Conservation (phyloP, 2,888 invertebrate genomes). For the Drosophila anomalata region DNA sequence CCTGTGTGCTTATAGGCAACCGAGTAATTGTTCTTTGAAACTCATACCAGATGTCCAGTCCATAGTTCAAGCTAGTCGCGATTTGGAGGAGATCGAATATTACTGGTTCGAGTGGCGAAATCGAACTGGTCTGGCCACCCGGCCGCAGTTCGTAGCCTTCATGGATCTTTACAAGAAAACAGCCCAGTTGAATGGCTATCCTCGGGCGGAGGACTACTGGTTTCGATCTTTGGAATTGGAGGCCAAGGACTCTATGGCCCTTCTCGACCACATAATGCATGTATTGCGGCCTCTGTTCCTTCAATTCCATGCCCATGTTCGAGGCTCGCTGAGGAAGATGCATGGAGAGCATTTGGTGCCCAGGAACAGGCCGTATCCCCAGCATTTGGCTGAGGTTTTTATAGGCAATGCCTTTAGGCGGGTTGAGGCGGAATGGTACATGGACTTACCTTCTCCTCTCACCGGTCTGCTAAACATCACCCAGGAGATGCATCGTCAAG, state of each 20-base stretch:
- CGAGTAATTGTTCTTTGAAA: constrained; percentile 87
- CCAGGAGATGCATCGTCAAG: constrained; percentile 88
- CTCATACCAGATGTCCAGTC: constrained; percentile 87
- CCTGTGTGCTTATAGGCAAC: constrained; percentile 88
- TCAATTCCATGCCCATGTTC: constrained; percentile 82
- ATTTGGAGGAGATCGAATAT: constrained; percentile 79
- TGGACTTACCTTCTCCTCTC: constrained; percentile 87
- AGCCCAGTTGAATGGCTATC: constrained; percentile 75
- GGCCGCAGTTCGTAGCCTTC: constrained; percentile 71
- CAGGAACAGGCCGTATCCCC: constrained; percentile 74
- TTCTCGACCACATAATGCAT: constrained; percentile 71
- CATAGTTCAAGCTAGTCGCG: constrained; percentile 67
- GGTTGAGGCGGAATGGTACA: constrained; percentile 85
- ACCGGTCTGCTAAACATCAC: constrained; percentile 89
- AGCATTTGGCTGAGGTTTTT: constrained; percentile 81
- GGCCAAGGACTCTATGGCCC: constrained; percentile 65
- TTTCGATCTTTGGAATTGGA: constrained; percentile 87
- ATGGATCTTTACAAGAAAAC: constrained; percentile 80
- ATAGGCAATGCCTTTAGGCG: constrained; percentile 84
- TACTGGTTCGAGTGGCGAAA: constrained; percentile 82
- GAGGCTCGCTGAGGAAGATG: constrained; percentile 70
- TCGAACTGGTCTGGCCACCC: constrained; percentile 68
- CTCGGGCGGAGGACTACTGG: constrained; percentile 87
- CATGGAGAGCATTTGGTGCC: constrained; percentile 72
- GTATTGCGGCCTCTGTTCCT: constrained; percentile 74